Base-by-base conservation (phyloP, 1,140 invertebrate species). In the Mercenaria mercenaria region DNA sequence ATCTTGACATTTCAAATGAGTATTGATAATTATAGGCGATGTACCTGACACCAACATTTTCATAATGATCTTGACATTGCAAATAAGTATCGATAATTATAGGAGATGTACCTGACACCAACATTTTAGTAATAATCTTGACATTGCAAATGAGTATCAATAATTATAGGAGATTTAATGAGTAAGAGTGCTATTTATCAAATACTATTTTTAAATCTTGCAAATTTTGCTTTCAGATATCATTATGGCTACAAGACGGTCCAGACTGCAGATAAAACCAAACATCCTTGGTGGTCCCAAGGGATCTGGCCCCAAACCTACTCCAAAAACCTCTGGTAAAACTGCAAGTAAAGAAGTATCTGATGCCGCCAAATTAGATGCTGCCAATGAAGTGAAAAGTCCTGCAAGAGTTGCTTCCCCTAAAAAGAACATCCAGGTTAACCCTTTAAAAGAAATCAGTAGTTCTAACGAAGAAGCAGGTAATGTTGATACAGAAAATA, bases 201-300 rank as follows among this genome's bases (percentile, higher is more conserved):
- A n/a, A n/a, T n/a, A n/a, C n/a, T n/a, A n/a, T n/a, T n/a, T n/a
- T n/a, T 47, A 47, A 47, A 10, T 47, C 8, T 47, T 47, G 8
- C 43, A 47, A 8, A 47, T 11, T 56, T 8, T 56, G n/a, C 52
- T 56, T 56, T 23, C 52, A 56, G 52, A 20, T 56, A 11, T 10
- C 34, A 80, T 6, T 18, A 88, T 88, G 86, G 34, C 86, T 8
- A 43, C 72, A 20, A 80, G 86, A 41, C 67, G 86, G 34, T 88
- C 86, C 11, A 67, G 86, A 34, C 59, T 88, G n/a, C 86, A 88
- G 64, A 56, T 88, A 11, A 88, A 88, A 41, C 86, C 86, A 2
- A 88, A 88, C 23, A 88, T 84, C 26, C 56, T 77, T 69, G 64
- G 77, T 18, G 86, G 72, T 11, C 23, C 52, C 1, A 81, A 69